These are phyloP conservation scores for Hyposoter didymator DNA, from an alignment of 2,888 invertebrate species.

Conservation along the genomic window DNA sequence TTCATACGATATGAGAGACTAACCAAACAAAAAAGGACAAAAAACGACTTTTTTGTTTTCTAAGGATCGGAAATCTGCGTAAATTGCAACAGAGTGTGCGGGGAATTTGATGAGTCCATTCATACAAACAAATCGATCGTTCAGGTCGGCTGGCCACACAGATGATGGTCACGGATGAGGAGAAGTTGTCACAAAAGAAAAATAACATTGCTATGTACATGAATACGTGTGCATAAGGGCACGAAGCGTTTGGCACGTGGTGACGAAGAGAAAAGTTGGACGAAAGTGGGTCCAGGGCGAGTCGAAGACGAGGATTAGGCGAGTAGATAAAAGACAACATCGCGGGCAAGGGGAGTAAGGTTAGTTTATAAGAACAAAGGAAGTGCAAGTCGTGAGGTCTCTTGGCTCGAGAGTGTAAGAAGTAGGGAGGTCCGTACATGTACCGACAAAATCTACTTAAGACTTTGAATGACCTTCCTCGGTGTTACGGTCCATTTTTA, in stretches of 20 bases:
- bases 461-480: slow-evolving; percentile 39
- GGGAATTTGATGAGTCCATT: not conserved
- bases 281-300: slow-evolving; percentile 45
- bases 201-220: not conserved
- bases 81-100: not conserved
- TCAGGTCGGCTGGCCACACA: not conserved
- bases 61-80: not conserved
- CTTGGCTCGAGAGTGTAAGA: not conserved
- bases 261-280: not conserved
- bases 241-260: slow-evolving; percentile 27
- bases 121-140: slow-evolving; percentile 21
- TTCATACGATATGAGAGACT: not conserved
- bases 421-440: slow-evolving; percentile 38
- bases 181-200: not conserved
- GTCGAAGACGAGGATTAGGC: slow-evolving; percentile 37
- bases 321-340: not conserved
- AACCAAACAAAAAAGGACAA: not conserved
- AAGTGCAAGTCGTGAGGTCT: slow-evolving; percentile 4
- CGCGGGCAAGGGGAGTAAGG: not conserved
- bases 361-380: slow-evolving; percentile 34
- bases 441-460: slow-evolving; percentile 45
- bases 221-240: not conserved
- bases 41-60: not conserved
- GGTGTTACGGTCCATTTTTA: slow-evolving; percentile 20
- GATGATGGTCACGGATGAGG: slow-evolving; percentile 1